phyloP scores from a whole-genome alignment of 1,140 invertebrate genomes.

The Drosophila santomea region DNA sequence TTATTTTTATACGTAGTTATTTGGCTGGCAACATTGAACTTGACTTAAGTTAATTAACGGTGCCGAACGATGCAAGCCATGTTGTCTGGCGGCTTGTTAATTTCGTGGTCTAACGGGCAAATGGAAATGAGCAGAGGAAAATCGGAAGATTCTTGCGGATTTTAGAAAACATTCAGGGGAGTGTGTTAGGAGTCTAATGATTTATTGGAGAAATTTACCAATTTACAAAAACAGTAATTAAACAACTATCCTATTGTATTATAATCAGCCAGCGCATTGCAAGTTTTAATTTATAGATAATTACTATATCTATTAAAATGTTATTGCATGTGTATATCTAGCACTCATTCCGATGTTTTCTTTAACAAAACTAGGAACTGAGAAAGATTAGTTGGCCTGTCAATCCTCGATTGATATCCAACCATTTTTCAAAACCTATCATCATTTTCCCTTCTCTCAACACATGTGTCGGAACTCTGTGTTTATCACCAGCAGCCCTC shows the following conservation, averaged over 20 bases:
- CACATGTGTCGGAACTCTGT: background rate
- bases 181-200: conserved; percentile 1
- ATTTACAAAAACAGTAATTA: background rate
- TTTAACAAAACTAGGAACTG: too few species aligned
- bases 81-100: conserved; percentile 19
- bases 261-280: too few species aligned
- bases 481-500: background rate
- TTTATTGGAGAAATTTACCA: background rate
- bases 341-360: too few species aligned
- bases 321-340: too few species aligned
- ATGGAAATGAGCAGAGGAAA: conserved; percentile 18
- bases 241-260: background rate
- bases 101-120: conserved; percentile 55
- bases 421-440: background rate
- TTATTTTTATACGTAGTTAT: conserved; percentile 22
- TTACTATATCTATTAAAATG: too few species aligned
- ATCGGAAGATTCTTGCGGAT: conserved; percentile 2
- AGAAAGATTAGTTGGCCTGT: too few species aligned
- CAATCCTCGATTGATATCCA: too few species aligned
- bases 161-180: conserved; percentile 3
- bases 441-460: background rate
- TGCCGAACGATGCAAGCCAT: conserved; percentile 35
- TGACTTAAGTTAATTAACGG: conserved; percentile 68
- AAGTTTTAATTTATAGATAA: background rate
- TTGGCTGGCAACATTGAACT: conserved; percentile 61